Evolutionary conservation across 2,888 invertebrate species (phyloP).

Genomic region (Oligia fasciuncula): DNA sequence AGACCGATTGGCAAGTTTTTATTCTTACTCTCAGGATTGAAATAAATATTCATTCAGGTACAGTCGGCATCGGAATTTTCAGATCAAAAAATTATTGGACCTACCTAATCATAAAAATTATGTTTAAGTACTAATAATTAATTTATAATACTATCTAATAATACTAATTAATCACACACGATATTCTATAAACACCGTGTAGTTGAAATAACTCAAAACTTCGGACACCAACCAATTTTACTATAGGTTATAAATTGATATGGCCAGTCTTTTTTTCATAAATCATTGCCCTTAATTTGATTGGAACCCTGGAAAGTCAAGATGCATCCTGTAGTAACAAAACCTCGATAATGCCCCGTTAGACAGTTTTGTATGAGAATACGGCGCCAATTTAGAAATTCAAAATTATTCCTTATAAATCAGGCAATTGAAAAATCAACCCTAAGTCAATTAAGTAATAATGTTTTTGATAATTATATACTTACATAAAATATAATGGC

Average conservation of each 20-base stretch:
- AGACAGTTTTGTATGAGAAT: not conserved
- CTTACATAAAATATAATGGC: not conserved
- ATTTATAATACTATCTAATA: slow-evolving; percentile 34
- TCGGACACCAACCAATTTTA: not conserved
- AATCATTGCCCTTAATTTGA: not conserved
- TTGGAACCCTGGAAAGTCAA: not conserved
- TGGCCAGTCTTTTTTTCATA: not conserved
- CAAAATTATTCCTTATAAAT: not conserved
- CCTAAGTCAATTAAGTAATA: not conserved
- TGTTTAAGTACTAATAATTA: slow-evolving; percentile 4
- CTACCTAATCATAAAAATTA: not conserved
- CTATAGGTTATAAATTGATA: not conserved
- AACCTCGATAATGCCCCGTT: not conserved
- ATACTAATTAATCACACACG: slow-evolving; percentile 23
- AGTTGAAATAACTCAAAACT: slow-evolving; percentile 7
- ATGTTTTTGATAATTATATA: not conserved
- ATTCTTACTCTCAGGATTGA: not conserved
- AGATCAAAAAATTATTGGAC: slow-evolving; percentile 5
- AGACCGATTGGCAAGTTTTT: not conserved
- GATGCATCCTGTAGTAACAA: slow-evolving; percentile 20
- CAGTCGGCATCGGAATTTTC: not conserved
- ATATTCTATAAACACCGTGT: not conserved
- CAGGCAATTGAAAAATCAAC: slow-evolving; percentile 3
- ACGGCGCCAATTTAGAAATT: not conserved
- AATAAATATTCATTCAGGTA: slow-evolving; percentile 18